Percentiles rank a stretch among this genome's conserved stretches.
Evolutionary conservation across 2,113 vertebrate genomes (phyloP).

Genomic region (chimpanzee (Pan troglodytes)): DNA sequence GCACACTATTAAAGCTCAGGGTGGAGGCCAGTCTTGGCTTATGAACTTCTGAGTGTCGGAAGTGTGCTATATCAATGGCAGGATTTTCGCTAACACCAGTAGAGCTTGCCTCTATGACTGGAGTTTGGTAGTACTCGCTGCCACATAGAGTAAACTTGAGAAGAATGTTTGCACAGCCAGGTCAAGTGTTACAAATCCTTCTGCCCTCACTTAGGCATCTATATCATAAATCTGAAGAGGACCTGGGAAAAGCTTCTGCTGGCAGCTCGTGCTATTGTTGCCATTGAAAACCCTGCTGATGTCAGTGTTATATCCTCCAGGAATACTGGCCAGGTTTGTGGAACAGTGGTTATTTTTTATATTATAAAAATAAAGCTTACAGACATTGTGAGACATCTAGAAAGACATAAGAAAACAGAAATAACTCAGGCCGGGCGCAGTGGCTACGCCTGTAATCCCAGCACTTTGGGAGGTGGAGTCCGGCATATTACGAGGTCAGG

Average conservation of each 20-base stretch:
- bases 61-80: constrained; percentile 86
- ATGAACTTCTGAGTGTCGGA: constrained; percentile 86
- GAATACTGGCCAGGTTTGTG: constrained; percentile 97
- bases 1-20: constrained; percentile 85
- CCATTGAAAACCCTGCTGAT: constrained; percentile 98
- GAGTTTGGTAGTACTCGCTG: constrained; percentile 86
- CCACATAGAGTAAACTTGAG: constrained; percentile 59
- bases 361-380: background rate
- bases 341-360: background rate
- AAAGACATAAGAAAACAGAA: background rate
- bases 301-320: constrained; percentile 99
- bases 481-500: too few relatives aligned
- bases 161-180: background rate
- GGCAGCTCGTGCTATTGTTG: constrained; percentile 97
- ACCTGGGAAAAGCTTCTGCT: constrained; percentile 99
- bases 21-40: constrained; percentile 68
- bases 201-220: constrained; percentile 88
- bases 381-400: background rate
- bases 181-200: background rate
- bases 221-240: constrained; percentile 97
- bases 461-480: too few relatives aligned
- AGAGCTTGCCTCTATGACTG: constrained; percentile 82
- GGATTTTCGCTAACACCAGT: constrained; percentile 87
- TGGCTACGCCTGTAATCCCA: too few relatives aligned
- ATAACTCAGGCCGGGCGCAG: too few relatives aligned